These are phyloP conservation scores for Saguinus midas DNA, from an alignment of 2,113 vertebrate species.

Conservation along the genomic window DNA sequence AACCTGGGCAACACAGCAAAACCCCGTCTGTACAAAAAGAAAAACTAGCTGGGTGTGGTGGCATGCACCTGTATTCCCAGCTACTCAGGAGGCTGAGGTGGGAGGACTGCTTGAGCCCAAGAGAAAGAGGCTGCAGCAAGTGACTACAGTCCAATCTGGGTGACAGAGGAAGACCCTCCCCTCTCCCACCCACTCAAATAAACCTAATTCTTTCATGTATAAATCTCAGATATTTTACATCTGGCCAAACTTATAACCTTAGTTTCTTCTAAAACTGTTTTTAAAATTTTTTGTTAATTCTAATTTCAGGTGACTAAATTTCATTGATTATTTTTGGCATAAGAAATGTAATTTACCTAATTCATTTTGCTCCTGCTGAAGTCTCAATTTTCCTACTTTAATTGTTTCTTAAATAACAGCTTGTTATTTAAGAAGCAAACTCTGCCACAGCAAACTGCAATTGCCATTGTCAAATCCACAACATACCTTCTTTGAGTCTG, in stretches of 20 bases:
- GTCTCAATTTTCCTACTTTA: background rate
- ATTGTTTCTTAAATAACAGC: background rate
- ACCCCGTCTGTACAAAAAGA: too few relatives aligned
- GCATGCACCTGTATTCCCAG: too few relatives aligned
- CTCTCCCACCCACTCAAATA: too few relatives aligned
- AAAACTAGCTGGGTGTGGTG: too few relatives aligned
- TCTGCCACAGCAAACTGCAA: background rate
- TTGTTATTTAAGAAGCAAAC: background rate
- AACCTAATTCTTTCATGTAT: too few relatives aligned
- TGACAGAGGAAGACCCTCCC: too few relatives aligned
- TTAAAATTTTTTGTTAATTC: background rate
- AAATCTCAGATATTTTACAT: background rate
- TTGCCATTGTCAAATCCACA: background rate
- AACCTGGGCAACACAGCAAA: too few relatives aligned
- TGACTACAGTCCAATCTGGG: too few relatives aligned
- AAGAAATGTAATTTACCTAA: background rate
- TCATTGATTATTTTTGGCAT: background rate
- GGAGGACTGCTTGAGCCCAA: too few relatives aligned
- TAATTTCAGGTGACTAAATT: background rate
- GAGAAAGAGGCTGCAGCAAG: too few relatives aligned
- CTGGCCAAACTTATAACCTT: background rate
- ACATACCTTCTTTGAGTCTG: background rate
- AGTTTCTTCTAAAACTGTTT: background rate
- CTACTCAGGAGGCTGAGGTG: too few relatives aligned
- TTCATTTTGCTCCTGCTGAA: background rate